These are phyloP conservation scores for Vannuccia rotundouncinata DNA, from an alignment of 2,888 invertebrate genomes.

Conservation along the genomic window DNA sequence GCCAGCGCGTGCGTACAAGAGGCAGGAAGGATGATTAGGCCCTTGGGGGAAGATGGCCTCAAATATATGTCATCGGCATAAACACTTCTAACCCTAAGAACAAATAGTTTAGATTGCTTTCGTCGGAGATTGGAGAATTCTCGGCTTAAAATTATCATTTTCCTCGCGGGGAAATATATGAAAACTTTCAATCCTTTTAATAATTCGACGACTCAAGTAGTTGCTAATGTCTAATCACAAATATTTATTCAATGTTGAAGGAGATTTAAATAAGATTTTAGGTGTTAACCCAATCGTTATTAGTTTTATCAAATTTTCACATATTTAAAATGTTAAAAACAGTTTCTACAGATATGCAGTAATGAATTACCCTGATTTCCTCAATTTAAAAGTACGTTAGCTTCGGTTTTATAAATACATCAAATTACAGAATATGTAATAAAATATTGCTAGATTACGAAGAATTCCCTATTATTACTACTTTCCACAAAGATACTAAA, in stretches of 20 bases:
- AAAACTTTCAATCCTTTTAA: background rate
- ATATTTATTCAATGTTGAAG: background rate
- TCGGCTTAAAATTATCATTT: background rate
- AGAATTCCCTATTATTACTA: too few relatives aligned
- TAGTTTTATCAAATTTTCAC: background rate
- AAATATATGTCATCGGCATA: slow-evolving; percentile 19
- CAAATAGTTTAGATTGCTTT: slow-evolving; percentile 23
- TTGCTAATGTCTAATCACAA: slow-evolving; percentile 3
- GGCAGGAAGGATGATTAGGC: background rate
- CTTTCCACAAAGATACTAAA: too few relatives aligned
- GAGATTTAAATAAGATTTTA: background rate
- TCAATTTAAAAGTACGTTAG: too few relatives aligned
- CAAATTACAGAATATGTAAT: too few relatives aligned
- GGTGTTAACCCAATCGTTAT: background rate
- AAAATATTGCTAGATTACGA: too few relatives aligned
- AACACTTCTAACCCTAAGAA: slow-evolving; percentile 13
- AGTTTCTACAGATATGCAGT: too few relatives aligned
- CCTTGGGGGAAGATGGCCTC: background rate
- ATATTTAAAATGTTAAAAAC: too few relatives aligned
- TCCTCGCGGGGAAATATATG: background rate
- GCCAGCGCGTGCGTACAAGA: background rate
- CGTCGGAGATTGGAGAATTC: background rate
- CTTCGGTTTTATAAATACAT: too few relatives aligned
- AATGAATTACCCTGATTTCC: too few relatives aligned
- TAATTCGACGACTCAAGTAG: background rate